Evolutionary conservation across 2,888 invertebrate species (phyloP).

Genomic region (Tenthredo notha): DNA sequence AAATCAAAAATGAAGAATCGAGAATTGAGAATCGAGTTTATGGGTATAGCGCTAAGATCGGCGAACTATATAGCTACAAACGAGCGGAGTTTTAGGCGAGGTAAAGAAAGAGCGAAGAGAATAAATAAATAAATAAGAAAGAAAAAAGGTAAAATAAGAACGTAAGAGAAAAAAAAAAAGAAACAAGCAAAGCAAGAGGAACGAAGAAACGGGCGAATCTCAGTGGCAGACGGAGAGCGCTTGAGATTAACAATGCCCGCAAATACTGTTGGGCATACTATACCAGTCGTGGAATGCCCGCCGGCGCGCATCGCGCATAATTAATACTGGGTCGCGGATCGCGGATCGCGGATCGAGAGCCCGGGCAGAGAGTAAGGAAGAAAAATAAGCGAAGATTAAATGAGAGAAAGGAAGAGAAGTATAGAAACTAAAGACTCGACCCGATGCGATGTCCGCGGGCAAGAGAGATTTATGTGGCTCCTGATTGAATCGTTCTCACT

Average conservation of each 20-base stretch:
- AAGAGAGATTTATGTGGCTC: constrained; percentile 78
- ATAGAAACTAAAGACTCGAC: constrained; percentile 55
- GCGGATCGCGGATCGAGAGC: constrained; percentile 53
- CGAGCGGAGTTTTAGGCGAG: not conserved
- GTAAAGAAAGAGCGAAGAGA: not conserved
- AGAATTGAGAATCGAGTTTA: not conserved
- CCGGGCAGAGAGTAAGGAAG: constrained; percentile 56
- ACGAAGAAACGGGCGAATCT: constrained; percentile 45
- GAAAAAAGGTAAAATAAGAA: not conserved
- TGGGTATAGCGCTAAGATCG: not conserved
- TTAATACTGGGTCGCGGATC: constrained; percentile 70
- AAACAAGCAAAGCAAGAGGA: constrained; percentile 39
- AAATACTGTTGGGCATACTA: constrained; percentile 72
- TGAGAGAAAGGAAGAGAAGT: constrained; percentile 48
- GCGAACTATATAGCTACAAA: not conserved
- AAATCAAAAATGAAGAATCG: not conserved
- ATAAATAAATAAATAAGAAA: not conserved
- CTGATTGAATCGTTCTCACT: constrained; percentile 79
- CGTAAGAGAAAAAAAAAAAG: not conserved
- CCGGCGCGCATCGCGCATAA: constrained; percentile 76
- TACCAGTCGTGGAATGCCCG: constrained; percentile 75
- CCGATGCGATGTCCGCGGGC: constrained; percentile 75
- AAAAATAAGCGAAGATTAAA: constrained; percentile 59
- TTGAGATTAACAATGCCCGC: constrained; percentile 76
- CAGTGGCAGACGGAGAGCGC: constrained; percentile 74